phyloP scores from a whole-genome alignment of 30 jellyfish, hydroid and myxozoan species.

The Cassiopea andromeda region DNA sequence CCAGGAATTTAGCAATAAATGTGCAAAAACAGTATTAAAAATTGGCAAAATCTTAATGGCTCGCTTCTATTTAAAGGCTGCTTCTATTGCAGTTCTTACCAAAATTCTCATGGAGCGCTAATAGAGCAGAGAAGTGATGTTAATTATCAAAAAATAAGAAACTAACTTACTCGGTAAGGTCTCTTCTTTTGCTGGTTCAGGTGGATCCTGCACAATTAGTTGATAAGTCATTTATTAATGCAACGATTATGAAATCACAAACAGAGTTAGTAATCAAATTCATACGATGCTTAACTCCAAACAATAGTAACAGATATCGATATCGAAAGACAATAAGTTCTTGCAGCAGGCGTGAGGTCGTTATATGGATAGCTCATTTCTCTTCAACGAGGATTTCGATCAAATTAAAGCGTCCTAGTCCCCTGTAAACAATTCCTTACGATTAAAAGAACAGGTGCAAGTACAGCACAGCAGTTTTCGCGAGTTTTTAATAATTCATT shows the following conservation, averaged over 20 bases:
- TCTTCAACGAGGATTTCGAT: conserved; percentile 4
- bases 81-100: neutral
- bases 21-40: too few species aligned
- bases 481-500: conserved; percentile 41
- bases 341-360: neutral
- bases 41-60: too few species aligned
- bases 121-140: too few species aligned
- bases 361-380: neutral
- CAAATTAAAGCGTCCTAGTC: neutral
- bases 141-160: too few species aligned
- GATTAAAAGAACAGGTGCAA: conserved; percentile 39
- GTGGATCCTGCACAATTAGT: conserved; percentile 92
- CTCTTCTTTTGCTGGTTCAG: conserved; percentile 78
- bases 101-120: neutral
- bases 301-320: neutral
- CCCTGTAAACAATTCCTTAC: neutral
- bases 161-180: conserved; percentile 88
- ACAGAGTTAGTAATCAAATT: neutral
- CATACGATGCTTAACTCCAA: neutral
- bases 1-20: too few species aligned
- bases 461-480: neutral
- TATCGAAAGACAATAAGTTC: neutral
- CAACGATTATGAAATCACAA: neutral
- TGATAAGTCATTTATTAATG: conserved; percentile 68
- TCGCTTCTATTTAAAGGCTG: too few species aligned